Evolutionary conservation across 1,140 invertebrate genomes (phyloP), one percentile per base, ranked within the genome.

Genomic region (Trachelipus rathkii): DNA sequence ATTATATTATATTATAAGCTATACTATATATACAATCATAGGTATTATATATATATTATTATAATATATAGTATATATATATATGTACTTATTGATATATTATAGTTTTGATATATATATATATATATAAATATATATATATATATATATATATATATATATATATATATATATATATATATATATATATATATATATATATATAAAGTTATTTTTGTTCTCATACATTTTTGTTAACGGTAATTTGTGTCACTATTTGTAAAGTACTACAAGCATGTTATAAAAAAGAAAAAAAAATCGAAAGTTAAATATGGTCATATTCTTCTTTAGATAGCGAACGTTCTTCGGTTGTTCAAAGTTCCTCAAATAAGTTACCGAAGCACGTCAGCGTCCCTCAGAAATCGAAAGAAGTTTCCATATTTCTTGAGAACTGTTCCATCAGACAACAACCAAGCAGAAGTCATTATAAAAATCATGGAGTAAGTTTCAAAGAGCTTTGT

Each of bases 291-390:
- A n/a, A n/a, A n/a, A n/a, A n/a, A n/a, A n/a, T n/a, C n/a, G n/a
- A n/a, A n/a, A n/a, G n/a, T n/a, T n/a, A n/a, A n/a, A n/a, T n/a
- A n/a, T n/a, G n/a, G n/a, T n/a, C n/a, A n/a, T 53, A 76, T 83
- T 44, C 79, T 81, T 19, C 83, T 82, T 10, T 84, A 89, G 86
- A 83, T 89, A 10, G 89, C 89, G 10, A 88, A 87, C 76, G 84
- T 89, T 77, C 81, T 89, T 23, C 82, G 87, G 23, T 82, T 89
- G 9, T 89, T 89, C 81, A 80, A 86, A 72, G 84, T 89, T 5
- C 89, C 89, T 6, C 88, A 89, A 84, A 87, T 90, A 77, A 89
- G 89, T 7, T 90, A 89, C 82, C 87, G 88, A 82, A 88, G 88
- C 6, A 89, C 88, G 5, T 87, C 88, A n/a, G 86, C 88, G 0